Evolutionary conservation across 2,113 vertebrate genomes (phyloP), one percentile per base, ranked within the genome.

Genomic region (Strix uralensis): DNA sequence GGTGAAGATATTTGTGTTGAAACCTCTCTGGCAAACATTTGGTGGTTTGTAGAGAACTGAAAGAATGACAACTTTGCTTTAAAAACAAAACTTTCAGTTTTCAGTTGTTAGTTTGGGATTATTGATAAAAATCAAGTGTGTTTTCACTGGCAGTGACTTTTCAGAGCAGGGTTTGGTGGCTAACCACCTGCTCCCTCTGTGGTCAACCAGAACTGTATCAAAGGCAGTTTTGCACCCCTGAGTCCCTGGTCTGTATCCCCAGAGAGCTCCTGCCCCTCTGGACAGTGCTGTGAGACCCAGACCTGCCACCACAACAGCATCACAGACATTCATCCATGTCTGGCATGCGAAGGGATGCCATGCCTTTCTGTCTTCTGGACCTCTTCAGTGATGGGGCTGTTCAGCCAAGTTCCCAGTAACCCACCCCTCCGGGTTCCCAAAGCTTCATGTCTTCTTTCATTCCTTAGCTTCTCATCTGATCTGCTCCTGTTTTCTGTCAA

Each of bases 111-210:
- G 36, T 89, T 92, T 74, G 40, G 51, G 42, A 66, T 90, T 88
- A 88, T 90, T 90, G 83, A 88, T 94, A 92, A 88, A 92, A 90
- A 81, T 90, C 80, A 49, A 88, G 36, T 15, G 16, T 19, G 10
- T 74, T 92, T 90, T 67, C 66, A 63, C 71, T 86, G 75, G 23
- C 86, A 82, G 62, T 62, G 66, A 30, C 44, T 78, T 88, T 88
- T 59, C 79, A 90, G 86, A 79, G 65, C 42, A 52, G 54, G 51
- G 36, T 92, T 95, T 90, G 74, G 89, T 90, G 83, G 70, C 86
- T 92, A 91, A 92, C 71, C 90, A 75, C 57, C n/a, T 13, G 7
- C 58, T 77, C 78, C 55, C 34, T 79, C 55, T 2, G 13, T 0
- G 2, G 57, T 82, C 52, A 54, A 63, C 71, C 71, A 90, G 52